A percentile compares a stretch with the other conserved stretches of the same genome.
Conservation (phyloP, 2,113 vertebrate genomes). For the Chitala chitala region DNA sequence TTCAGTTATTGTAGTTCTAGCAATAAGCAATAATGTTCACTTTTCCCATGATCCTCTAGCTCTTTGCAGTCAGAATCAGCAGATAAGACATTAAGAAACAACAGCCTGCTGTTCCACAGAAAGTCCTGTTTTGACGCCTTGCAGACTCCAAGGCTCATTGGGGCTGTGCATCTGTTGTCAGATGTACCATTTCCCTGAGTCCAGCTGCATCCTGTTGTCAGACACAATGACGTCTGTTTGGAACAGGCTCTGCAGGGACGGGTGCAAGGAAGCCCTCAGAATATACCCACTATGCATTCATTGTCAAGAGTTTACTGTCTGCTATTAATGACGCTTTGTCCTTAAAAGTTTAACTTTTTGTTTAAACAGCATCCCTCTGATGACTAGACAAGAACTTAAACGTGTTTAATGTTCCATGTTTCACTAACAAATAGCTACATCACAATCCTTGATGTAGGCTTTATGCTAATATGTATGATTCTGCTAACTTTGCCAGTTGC, state of each 20-base stretch:
- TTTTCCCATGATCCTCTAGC: not conserved
- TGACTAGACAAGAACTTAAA: not conserved
- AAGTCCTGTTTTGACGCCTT: not conserved
- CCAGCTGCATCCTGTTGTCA: slow-evolving; percentile 38
- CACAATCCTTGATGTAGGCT: too few relatives aligned
- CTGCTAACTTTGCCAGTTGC: too few relatives aligned
- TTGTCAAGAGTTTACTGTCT: slow-evolving; percentile 52
- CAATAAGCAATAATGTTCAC: not conserved
- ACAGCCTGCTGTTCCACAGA: not conserved
- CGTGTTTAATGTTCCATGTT: too few relatives aligned
- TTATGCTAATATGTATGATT: too few relatives aligned
- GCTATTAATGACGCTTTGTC: slow-evolving; percentile 28
- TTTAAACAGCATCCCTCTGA: not conserved
- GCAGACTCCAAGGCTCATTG: not conserved
- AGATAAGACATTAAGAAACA: not conserved
- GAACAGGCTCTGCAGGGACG: slow-evolving; percentile 23
- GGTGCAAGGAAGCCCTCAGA: slow-evolving; percentile 31
- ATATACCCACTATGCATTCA: slow-evolving; percentile 29
- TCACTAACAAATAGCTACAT: not conserved
- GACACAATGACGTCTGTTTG: slow-evolving; percentile 36
- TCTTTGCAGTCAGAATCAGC: not conserved
- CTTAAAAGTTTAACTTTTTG: not conserved
- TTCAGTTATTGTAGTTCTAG: not conserved
- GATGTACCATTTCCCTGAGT: slow-evolving; percentile 21
- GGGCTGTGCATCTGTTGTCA: slow-evolving; percentile 15